A percentile compares a stretch with the other conserved stretches of the same genome.
These are phyloP conservation scores for Chamaea fasciata DNA, from an alignment of 2,113 vertebrate genomes.

Conservation along the genomic window DNA sequence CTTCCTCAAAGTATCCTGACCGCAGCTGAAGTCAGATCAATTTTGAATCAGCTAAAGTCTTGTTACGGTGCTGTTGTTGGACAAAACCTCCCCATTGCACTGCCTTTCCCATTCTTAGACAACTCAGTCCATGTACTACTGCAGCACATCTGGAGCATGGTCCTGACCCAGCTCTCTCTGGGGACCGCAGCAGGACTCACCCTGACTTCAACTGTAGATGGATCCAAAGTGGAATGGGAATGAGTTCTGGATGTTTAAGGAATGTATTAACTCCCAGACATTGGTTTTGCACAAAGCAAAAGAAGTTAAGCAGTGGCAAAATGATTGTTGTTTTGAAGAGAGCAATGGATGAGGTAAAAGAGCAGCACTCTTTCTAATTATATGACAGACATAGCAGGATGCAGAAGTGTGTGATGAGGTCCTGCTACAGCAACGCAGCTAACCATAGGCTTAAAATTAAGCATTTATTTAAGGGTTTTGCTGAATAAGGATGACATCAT, in stretches of 20 bases:
- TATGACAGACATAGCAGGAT: not conserved
- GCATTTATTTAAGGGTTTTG: constrained; percentile 30
- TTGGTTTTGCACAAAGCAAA: not conserved
- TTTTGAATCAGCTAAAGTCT: not conserved
- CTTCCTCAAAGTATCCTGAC: not conserved
- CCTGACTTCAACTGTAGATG: not conserved
- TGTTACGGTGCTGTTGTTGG: not conserved
- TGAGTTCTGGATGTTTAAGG: not conserved
- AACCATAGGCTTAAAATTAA: constrained; percentile 40
- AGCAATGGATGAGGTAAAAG: not conserved
- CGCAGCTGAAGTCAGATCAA: not conserved
- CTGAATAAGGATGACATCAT: constrained; percentile 61
- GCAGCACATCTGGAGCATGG: rapidly evolving
- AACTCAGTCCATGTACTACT: not conserved
- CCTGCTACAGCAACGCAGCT: not conserved
- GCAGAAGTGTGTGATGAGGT: not conserved
- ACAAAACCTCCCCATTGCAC: not conserved
- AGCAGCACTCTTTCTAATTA: not conserved
- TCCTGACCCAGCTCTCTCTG: not conserved
- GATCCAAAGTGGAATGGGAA: not conserved
- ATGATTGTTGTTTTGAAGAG: not conserved
- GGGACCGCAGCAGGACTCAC: not conserved
- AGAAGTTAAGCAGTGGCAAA: not conserved
- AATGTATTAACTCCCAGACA: not conserved
- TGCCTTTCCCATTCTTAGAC: not conserved